These are phyloP conservation scores for Takifugu rubripes DNA, from an alignment of 2,797 vertebrate genomes.

Conservation along the genomic window DNA sequence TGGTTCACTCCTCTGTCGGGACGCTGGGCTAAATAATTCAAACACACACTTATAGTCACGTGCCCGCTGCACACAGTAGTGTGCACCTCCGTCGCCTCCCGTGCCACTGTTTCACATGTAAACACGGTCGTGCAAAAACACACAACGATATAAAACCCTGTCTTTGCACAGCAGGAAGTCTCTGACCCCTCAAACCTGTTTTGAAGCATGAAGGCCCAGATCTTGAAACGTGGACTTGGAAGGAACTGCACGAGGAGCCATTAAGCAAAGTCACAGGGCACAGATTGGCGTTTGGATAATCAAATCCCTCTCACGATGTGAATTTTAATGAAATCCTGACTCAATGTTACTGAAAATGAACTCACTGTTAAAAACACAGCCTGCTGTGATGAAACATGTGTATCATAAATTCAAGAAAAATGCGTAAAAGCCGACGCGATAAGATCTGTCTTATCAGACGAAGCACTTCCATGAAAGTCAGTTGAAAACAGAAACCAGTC, in stretches of 20 bases:
- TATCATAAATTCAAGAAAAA: neutral
- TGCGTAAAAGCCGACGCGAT: neutral
- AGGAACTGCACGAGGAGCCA: slow-evolving; percentile 12
- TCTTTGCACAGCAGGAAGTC: slow-evolving; percentile 42
- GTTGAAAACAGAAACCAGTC: slow-evolving; percentile 19
- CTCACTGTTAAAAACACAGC: slow-evolving; percentile 12
- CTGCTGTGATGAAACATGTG: slow-evolving; percentile 4
- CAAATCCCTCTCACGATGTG: neutral
- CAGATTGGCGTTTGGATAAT: too few species aligned
- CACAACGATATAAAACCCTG: slow-evolving; percentile 28
- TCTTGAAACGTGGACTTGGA: slow-evolving; percentile 54
- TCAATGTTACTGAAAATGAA: slow-evolving; percentile 13
- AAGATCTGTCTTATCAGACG: slow-evolving; percentile 21
- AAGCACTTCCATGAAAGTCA: slow-evolving; percentile 9
- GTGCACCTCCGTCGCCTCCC: slow-evolving; percentile 35
- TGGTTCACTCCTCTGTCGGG: slow-evolving; percentile 73
- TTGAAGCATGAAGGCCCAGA: slow-evolving; percentile 21
- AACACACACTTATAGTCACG: slow-evolving; percentile 65
- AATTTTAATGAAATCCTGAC: slow-evolving; percentile 18
- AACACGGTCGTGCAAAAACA: slow-evolving; percentile 26
- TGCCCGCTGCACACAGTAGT: slow-evolving; percentile 52
- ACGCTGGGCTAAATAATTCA: slow-evolving; percentile 73
- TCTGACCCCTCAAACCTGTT: slow-evolving; percentile 12
- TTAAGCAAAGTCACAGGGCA: slow-evolving; percentile 7
- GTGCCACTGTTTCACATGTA: slow-evolving; percentile 35